Evolutionary conservation across 1,140 invertebrate species (phyloP), one percentile per base, ranked within the genome.

Genomic region (Drosophila bocki): DNA sequence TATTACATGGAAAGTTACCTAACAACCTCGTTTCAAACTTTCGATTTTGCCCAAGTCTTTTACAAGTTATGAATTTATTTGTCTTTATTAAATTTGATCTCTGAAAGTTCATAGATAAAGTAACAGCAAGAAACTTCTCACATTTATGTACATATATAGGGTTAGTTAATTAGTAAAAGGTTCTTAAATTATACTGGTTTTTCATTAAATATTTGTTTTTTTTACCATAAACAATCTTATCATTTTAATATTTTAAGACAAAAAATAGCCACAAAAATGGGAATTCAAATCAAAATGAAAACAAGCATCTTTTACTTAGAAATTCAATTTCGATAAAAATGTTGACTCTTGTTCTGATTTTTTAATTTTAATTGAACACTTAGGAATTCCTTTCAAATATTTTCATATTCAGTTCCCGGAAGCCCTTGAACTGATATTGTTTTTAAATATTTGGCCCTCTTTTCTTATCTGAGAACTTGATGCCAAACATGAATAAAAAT

Each of bases 401-500:
- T 33, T 13, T 13, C 17, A 53, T 8, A 53, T 35, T 54, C 1
- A 9, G 13, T 37, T 54, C 12, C 32, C 51, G 8, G 17, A 47
- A 54, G 13, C 33, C 42, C n/a, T 39, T 39, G 39, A 13, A 8
- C 35, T 11, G 0, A 12, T 32, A 53, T 35, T 44, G 19, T 35
- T 44, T 17, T 17, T 3, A 35, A 41, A 48, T 50, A 35, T 42
- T 63, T 53, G 3, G 22, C 15, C 29, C 7, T 22, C n/a, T 15
- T 33, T 13, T 35, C 39, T 62, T 62, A 62, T 72, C 47, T 54
- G 26, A 37, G 22, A 75, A 48, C 19, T 35, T 41, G 35, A 65
- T 64, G 59, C 33, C 19, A 15, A 63, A 33, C 37, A 35, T 29
- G 47, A 15, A 69, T 17, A 54, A 33, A 51, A 17, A 32, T 45